These are phyloP conservation scores for Drosophila kanekoi DNA, from an alignment of 2,888 invertebrate species.

Conservation along the genomic window DNA sequence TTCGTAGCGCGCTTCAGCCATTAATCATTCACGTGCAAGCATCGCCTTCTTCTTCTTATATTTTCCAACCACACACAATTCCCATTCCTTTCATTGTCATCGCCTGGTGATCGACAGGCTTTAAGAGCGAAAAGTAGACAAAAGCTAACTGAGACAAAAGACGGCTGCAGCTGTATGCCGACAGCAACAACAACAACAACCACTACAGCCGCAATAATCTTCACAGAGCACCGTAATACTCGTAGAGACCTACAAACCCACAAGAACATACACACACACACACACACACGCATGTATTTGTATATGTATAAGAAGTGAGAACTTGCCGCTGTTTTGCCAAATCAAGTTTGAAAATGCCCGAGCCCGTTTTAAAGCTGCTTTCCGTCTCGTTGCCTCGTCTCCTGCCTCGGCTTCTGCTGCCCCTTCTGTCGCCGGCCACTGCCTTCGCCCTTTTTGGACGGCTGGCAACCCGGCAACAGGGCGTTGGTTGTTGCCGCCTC, in stretches of 20 bases:
- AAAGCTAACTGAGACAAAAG: conserved; percentile 46
- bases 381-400: conserved; percentile 25
- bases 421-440: background rate
- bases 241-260: conserved; percentile 72
- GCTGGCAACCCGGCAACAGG: conserved; percentile 33
- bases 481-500: conserved; percentile 47
- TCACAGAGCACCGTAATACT: conserved; percentile 66
- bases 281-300: conserved; percentile 5
- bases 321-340: conserved; percentile 47
- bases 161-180: conserved; percentile 40
- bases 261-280: conserved; percentile 49
- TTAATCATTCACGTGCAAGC: conserved; percentile 13
- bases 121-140: conserved; percentile 27
- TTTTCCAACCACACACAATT: conserved; percentile 18
- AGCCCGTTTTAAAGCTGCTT: conserved; percentile 64
- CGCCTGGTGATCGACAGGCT: conserved; percentile 46
- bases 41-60: conserved; percentile 4
- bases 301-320: conserved; percentile 32
- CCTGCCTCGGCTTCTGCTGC: background rate
- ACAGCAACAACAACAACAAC: conserved; percentile 5
- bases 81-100: conserved; percentile 37
- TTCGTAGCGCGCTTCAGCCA: background rate
- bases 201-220: conserved; percentile 6
- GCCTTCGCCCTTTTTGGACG: conserved; percentile 31
- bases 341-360: conserved; percentile 67